A percentile compares a stretch with the other conserved stretches of the same genome.
These are phyloP conservation scores for Liopterus haemorrhoidalis DNA, from an alignment of 2,888 invertebrate genomes.

Conservation along the genomic window DNA sequence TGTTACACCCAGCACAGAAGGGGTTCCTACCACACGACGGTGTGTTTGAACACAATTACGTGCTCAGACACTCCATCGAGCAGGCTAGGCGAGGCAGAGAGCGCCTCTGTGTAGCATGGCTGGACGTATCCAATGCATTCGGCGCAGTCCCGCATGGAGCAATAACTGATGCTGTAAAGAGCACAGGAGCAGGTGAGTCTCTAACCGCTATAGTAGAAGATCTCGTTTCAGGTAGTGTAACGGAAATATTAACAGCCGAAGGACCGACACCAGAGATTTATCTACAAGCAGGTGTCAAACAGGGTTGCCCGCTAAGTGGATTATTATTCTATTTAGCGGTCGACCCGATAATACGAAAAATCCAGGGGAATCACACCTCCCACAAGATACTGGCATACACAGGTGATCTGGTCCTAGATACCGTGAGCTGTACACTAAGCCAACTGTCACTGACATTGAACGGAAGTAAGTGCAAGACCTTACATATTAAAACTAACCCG, in stretches of 20 bases:
- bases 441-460: background rate
- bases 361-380: too few relatives aligned
- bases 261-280: too few relatives aligned
- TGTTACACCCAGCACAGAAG: conserved; percentile 36
- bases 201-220: background rate
- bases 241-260: background rate
- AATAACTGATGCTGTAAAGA: conserved; percentile 34
- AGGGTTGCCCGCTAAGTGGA: conserved; percentile 1
- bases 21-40: conserved; percentile 40
- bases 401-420: background rate
- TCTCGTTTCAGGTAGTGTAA: background rate
- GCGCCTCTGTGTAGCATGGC: conserved; percentile 36
- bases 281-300: conserved; percentile 2
- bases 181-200: background rate
- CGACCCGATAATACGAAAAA: background rate
- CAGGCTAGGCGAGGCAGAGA: conserved; percentile 27
- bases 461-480: background rate
- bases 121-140: conserved; percentile 42
- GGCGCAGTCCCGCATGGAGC: conserved; percentile 38
- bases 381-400: background rate
- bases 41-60: conserved; percentile 39
- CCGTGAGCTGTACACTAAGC: too few relatives aligned
- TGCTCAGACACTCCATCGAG: conserved; percentile 34
- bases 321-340: background rate
- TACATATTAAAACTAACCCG: background rate